A percentile compares a stretch with the other conserved stretches of the same genome.
Conservation (phyloP, 64 coral and sea anemone genomes). For the Stichodactyla mertensii region DNA sequence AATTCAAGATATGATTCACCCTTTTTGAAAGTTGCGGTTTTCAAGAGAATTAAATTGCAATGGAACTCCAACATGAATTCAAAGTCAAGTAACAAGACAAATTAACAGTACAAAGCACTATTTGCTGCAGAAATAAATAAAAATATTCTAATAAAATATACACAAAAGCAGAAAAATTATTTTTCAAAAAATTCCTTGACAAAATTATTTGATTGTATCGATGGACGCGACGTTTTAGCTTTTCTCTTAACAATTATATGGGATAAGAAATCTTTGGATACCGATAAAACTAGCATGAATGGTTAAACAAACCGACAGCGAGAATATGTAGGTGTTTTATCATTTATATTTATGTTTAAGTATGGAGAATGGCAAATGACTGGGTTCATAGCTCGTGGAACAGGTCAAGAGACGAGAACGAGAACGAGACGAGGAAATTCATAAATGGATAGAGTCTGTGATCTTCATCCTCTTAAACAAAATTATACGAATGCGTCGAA, state of each 20-base stretch:
- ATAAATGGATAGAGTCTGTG: background rate
- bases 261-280: background rate
- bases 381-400: background rate
- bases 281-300: background rate
- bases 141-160: background rate
- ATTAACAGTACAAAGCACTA: background rate
- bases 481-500: background rate
- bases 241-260: background rate
- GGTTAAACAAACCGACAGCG: background rate
- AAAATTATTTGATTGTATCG: background rate
- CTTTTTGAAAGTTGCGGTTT: background rate
- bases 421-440: background rate
- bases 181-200: background rate
- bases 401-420: background rate
- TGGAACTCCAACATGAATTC: background rate
- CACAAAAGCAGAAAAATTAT: background rate
- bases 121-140: background rate
- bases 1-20: background rate
- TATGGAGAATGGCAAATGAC: background rate
- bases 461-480: background rate
- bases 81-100: background rate
- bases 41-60: slow-evolving; percentile 4
- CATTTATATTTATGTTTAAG: background rate
- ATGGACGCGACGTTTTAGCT: background rate
- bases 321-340: background rate